Base-by-base conservation (phyloP, 2,888 invertebrate genomes). In the Mesoligia furuncula region DNA sequence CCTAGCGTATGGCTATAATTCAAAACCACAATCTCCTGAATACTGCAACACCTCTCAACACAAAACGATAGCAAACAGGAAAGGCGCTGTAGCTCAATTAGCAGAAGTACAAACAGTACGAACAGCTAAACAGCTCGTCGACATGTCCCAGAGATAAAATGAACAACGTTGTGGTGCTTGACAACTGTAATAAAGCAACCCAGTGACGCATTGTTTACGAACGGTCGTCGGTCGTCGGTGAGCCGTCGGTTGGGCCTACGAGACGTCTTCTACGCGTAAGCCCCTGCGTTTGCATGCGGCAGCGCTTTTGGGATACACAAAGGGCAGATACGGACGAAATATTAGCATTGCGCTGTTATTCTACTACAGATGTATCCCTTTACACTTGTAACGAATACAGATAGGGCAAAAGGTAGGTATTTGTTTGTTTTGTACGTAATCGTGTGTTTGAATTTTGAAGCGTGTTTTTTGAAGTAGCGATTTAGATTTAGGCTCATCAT, bases 111-210 rank as follows among this genome's bases (percentile, higher is more conserved):
- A 81, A 76, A 71, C 73, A 70, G 77, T 82, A 69, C 64, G 69
- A 81, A 79, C 75, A 81, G 75, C 82, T 81, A 85, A 88, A 88
- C 80, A 87, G 81, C 81, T 86, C 81, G 83, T 82, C 85, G 83
- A 83, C 87, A 83, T 83, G 85, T 87, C 82, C 83, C 85, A 82
- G 74, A 87, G 87, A 89, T 88, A 89, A 89, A 89, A 87, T 89
- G 84, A 87, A 87, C 88, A 87, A 85, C 85, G 80, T 83, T 85
- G 80, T 88, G 84, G 79, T 83, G 84, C 84, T 88, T 88, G 87
- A 88, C 88, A 88, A 87, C 85, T 84, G 89, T 89, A 89, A 89
- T 89, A 89, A 89, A 89, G 87, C 83, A 83, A 79, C 83, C 83
- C 79, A 81, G 85, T 80, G 81, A 83, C 81, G 84, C 83, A 84